Evolutionary conservation across 1,140 invertebrate species (phyloP), one percentile per base, ranked within the genome.

Genomic region (Aethina tumida): DNA sequence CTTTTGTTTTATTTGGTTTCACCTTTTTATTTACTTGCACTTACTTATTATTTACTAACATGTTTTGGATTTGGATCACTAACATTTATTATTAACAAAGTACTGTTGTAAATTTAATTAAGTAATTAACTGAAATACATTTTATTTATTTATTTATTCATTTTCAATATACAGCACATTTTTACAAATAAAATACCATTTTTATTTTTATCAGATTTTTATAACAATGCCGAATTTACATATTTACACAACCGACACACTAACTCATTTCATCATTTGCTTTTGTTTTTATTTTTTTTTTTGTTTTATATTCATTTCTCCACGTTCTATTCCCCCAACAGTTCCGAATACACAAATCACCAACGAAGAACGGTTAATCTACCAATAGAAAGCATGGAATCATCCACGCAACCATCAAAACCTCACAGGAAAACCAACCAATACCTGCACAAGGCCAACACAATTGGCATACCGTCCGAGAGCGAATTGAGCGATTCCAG

Each of bases 371-470:
- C n/a, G 6, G 42, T 1, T n/a, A n/a, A n/a, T n/a, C n/a, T n/a
- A n/a, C n/a, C n/a, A n/a, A n/a, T n/a, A n/a, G n/a, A n/a, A n/a
- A n/a, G n/a, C n/a, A n/a, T n/a, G n/a, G n/a, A n/a, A n/a, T 12
- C 22, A 8, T 28, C 32, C 13, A 40, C 6, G 4, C 35, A 4
- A 4, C 20, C 10, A 16, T 28, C 9, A 19, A 60, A 61, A 39
- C 50, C 58, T 15, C 50, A 51, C 25, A 51, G 52, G 35, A 60
- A 58, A 52, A 49, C 52, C 28, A 21, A 43, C 18, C 42, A 48
- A 25, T 41, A 49, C 5, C 50, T 59, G n/a, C 58, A 62, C 28
- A 79, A 79, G 63, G 73, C 68, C 53, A 77, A 69, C 62, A 78
- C 64, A 10, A 70, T 73, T 53, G 68, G 69, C 45, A 63, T 71